Evolutionary conservation across 2,888 invertebrate genomes (phyloP), one percentile per base, ranked within the genome.

Genomic region (Geophilus truncorum): DNA sequence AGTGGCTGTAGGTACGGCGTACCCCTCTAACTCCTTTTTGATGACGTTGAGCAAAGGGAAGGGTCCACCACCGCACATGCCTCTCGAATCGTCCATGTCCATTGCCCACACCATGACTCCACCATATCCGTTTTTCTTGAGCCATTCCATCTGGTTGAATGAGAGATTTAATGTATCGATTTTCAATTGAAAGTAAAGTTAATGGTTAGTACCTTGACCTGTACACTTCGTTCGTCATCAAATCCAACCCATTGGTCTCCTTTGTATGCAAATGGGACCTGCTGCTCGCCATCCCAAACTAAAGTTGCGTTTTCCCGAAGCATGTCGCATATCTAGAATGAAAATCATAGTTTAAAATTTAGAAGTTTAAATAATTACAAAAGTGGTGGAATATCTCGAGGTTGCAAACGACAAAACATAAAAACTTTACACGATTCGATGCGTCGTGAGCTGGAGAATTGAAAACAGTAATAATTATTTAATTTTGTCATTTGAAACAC

Each of bases 61-160:
- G 85, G 94, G 95, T 70, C 94, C 95, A 80, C 93, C 92, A 10
- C 96, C 96, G 85, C 97, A 97, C 82, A 84, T 85, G 10, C 96
- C 96, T 83, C 92, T 90, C 89, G 97, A 97, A 87, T 97, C 97
- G 85, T 97, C 97, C 95, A 97, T 93, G 85, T 97, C 97, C 30
- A 97, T 91, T 0, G 96, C 96, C 97, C 97, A 97, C 78, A 97
- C 93, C 95, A 97, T 97, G 81, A 97, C 95, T 23, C 97, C 97
- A 57, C 96, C 97, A 83, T 95, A 95, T 30, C 95, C 96, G 90
- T 95, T 94, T 85, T 95, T 94, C 86, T 94, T 95, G 81, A 96
- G 89, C 96, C 96, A 97, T 81, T 93, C 92, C 92, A 94, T 95
- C 95, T 96, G 86, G 45, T n/a, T n/a, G n/a, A n/a, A n/a, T n/a